Conservation (phyloP, 2,797 vertebrate species). For the Thaleichthys pacificus region DNA sequence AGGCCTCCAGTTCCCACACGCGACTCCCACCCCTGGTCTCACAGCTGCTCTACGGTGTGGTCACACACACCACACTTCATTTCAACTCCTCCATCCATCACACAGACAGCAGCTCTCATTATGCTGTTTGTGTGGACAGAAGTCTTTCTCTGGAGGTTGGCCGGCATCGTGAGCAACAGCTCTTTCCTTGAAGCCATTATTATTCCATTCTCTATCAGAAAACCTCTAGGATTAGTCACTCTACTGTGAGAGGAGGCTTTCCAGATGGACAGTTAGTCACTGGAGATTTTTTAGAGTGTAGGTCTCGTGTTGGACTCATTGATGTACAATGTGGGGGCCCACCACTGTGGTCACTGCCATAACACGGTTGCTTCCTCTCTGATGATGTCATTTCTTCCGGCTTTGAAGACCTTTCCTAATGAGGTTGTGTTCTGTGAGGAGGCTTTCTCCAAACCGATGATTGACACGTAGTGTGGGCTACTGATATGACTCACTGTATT, state of each 20-base stretch:
- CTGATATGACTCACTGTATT: constrained; percentile 41
- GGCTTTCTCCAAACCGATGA: constrained; percentile 42
- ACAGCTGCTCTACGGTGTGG: constrained; percentile 47
- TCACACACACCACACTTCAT: constrained; percentile 25
- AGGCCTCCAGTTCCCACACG: constrained; percentile 33
- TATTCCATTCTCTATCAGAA: constrained; percentile 18
- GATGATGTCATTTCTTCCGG: constrained; percentile 48
- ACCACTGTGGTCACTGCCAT: constrained; percentile 42
- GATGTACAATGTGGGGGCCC: constrained; percentile 40
- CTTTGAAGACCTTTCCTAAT: constrained; percentile 49
- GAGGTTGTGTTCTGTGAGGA: constrained; percentile 55
- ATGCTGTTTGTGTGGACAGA: constrained; percentile 36
- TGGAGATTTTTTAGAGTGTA: constrained; percentile 23
- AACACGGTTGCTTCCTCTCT: constrained; percentile 35
- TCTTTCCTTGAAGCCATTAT: constrained; percentile 15
- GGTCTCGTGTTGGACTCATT: constrained; percentile 51
- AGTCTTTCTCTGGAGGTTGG: constrained; percentile 17
- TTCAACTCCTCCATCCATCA: constrained; percentile 38
- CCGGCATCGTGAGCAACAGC: constrained; percentile 22
- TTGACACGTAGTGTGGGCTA: constrained; percentile 42
- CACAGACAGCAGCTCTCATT: constrained; percentile 44
- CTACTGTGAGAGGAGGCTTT: constrained; percentile 23
- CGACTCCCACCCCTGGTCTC: constrained; percentile 34
- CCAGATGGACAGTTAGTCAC: constrained; percentile 54
- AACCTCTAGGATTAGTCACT: constrained; percentile 40